Conservation (phyloP, 2,797 vertebrate species). For the Dromococcyx pavoninus region DNA sequence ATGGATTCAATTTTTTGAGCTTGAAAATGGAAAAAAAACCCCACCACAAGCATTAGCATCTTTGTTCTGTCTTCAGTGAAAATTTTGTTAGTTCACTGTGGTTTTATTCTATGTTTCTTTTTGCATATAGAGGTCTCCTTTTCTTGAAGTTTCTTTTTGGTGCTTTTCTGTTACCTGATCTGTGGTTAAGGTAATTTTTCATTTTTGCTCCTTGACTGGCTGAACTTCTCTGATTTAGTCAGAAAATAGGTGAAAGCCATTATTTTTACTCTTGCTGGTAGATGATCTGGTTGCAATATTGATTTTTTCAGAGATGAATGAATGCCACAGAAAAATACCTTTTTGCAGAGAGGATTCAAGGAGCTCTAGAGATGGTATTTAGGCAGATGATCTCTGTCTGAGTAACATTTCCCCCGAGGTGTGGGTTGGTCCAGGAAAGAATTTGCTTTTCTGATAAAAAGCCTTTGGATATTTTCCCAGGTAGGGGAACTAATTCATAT, state of each 20-base stretch:
- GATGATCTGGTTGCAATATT: neutral
- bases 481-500: neutral
- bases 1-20: neutral
- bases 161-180: neutral
- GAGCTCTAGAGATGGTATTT: neutral
- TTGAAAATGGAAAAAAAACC: neutral
- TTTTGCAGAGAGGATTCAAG: neutral
- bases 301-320: neutral
- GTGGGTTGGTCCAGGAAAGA: neutral
- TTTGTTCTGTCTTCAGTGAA: neutral
- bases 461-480: slow-evolving; percentile 16
- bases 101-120: neutral
- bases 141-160: neutral
- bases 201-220: neutral
- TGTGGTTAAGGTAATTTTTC: neutral
- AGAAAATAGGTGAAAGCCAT: neutral
- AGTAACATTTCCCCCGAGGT: neutral
- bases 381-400: neutral
- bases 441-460: slow-evolving; percentile 5
- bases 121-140: neutral
- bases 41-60: neutral
- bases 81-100: neutral
- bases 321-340: neutral
- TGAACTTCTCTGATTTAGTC: neutral
- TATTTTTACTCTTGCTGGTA: neutral